Percentiles rank a stretch among this genome's conserved stretches.
phyloP scores from a whole-genome alignment of 2,888 invertebrate species.

The Heliconius ethilla region DNA sequence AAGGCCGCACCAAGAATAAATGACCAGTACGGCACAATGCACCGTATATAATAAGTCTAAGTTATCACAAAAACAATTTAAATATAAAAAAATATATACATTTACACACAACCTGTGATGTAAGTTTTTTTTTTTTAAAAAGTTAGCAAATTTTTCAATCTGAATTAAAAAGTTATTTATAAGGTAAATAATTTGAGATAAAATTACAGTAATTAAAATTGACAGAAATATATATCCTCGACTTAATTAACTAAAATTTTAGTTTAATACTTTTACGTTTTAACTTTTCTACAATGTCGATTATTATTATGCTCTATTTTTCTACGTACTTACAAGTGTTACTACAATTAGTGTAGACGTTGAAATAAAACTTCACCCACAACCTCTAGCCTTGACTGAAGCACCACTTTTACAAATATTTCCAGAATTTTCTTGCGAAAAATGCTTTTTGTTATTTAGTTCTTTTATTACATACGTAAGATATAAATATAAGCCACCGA shows the following conservation, averaged over 20 bases:
- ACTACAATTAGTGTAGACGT: constrained; percentile 18
- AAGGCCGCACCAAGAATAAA: background rate
- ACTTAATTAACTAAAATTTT: no score
- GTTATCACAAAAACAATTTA: no score
- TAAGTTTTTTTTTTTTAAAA: no score
- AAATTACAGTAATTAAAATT: no score
- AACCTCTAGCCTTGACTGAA: background rate
- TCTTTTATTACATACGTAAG: background rate
- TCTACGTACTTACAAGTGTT: background rate
- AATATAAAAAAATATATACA: no score
- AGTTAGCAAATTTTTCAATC: no score
- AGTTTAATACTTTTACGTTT: background rate
- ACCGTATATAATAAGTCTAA: no score
- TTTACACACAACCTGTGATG: no score
- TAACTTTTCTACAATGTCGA: background rate
- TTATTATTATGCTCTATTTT: background rate
- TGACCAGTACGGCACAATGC: no score
- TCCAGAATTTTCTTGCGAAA: constrained; percentile 5
- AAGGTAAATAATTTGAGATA: no score
- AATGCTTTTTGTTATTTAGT: background rate
- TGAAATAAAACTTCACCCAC: constrained; percentile 11
- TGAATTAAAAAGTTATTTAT: no score
- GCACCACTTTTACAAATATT: constrained; percentile 22
- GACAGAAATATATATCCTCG: no score
- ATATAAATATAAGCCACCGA: background rate